These are phyloP conservation scores for Eupeodes corollae DNA, from an alignment of 1,140 invertebrate genomes.

Conservation along the genomic window DNA sequence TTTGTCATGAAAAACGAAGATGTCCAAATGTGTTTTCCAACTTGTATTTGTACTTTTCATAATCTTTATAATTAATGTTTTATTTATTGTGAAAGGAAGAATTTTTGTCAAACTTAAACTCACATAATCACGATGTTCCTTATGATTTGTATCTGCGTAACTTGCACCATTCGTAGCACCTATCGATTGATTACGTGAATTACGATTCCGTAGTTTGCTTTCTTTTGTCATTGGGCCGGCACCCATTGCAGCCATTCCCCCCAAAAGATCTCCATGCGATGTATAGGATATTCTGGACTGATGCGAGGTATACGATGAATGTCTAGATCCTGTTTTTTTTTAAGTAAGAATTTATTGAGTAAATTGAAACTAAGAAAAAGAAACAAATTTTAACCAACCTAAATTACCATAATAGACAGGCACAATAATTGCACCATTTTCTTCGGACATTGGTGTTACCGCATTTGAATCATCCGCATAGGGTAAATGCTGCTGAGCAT, in stretches of 20 bases:
- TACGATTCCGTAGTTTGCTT: constrained; percentile 62
- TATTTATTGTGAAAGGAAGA: no score
- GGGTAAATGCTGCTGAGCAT: constrained; percentile 91
- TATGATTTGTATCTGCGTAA: constrained; percentile 52
- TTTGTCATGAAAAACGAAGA: no score
- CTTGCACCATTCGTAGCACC: constrained; percentile 41
- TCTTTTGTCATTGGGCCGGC: constrained; percentile 67
- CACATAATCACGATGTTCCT: constrained; percentile 59
- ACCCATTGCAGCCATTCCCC: constrained; percentile 52
- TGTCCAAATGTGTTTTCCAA: no score
- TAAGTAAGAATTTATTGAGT: not conserved
- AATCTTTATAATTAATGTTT: no score
- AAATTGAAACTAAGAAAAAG: not conserved
- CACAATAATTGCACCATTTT: constrained; percentile 88
- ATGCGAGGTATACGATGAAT: constrained; percentile 90
- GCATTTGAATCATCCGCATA: constrained; percentile 96
- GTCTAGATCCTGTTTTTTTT: constrained; percentile 56
- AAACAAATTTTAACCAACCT: constrained; percentile 36
- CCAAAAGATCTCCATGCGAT: constrained; percentile 79
- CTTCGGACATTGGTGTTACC: constrained; percentile 95
- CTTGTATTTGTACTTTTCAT: no score
- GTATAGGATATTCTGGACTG: constrained; percentile 84
- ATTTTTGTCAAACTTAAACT: no score
- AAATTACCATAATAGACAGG: constrained; percentile 75
- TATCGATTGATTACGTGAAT: constrained; percentile 55